phyloP scores from a whole-genome alignment of 2,113 vertebrate species.

The Octodon degus region DNA sequence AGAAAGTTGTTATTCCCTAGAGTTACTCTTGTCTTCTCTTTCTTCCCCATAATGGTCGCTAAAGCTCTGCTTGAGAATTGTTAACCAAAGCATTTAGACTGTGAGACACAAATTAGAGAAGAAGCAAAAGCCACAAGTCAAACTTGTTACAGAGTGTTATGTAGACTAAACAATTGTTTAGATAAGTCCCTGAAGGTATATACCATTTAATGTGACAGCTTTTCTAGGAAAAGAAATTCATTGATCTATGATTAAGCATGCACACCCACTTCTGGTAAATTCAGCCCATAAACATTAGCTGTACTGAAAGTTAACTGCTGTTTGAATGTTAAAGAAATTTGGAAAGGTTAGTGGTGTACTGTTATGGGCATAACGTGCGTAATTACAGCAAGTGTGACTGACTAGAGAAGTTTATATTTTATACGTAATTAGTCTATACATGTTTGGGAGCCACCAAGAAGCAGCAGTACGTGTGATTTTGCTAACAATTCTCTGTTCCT shows the following conservation, averaged over 20 bases:
- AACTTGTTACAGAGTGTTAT: background rate
- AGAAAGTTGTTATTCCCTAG: background rate
- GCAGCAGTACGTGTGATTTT: slow-evolving; percentile 16
- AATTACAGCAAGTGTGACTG: slow-evolving; percentile 47
- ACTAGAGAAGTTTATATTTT: slow-evolving; percentile 66
- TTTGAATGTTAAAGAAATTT: slow-evolving; percentile 47
- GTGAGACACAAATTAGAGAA: slow-evolving; percentile 6
- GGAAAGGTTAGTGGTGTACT: slow-evolving; percentile 37
- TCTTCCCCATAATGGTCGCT: too few species aligned
- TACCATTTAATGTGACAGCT: background rate
- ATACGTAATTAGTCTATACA: slow-evolving; percentile 70
- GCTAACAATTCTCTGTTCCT: slow-evolving; percentile 40
- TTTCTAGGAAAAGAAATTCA: slow-evolving; percentile 5
- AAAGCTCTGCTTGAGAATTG: background rate
- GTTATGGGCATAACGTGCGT: slow-evolving; percentile 65
- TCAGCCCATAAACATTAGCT: slow-evolving; percentile 4
- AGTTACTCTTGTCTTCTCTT: background rate
- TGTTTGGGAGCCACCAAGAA: slow-evolving; percentile 30
- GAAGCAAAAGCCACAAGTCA: background rate
- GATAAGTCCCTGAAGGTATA: background rate
- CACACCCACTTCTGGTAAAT: slow-evolving; percentile 27
- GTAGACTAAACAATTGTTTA: slow-evolving; percentile 4
- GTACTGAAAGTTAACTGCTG: slow-evolving; percentile 42
- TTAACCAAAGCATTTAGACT: background rate
- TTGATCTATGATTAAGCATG: slow-evolving; percentile 55